Percentiles rank a stretch among this genome's conserved stretches.
These are phyloP conservation scores for Lethenteron camtschaticum DNA, from an alignment of 2,113 vertebrate species.

Conservation along the genomic window DNA sequence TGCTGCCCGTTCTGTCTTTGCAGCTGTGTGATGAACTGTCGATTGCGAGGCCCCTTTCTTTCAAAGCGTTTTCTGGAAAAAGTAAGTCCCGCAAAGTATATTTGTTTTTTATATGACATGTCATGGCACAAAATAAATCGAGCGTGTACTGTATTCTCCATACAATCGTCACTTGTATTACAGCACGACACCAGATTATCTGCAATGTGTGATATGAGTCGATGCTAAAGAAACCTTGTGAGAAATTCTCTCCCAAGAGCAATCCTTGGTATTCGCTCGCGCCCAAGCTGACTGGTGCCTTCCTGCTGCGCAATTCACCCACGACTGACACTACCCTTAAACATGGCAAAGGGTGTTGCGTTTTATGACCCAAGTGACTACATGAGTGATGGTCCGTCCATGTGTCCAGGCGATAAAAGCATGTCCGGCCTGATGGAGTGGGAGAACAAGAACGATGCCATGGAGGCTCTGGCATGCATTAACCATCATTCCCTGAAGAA, in stretches of 20 bases:
- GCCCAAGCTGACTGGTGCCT: not conserved
- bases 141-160: not conserved
- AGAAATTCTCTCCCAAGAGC: too few species aligned
- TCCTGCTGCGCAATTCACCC: not conserved
- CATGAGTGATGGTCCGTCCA: not conserved
- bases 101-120: not conserved
- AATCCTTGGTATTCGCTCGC: not conserved
- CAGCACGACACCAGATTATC: not conserved
- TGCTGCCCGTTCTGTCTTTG: not conserved
- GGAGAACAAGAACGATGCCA: conserved; percentile 78
- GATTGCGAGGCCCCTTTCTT: not conserved
- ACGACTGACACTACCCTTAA: too few species aligned
- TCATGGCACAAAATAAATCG: not conserved
- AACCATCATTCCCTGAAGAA: conserved; percentile 97
- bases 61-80: conserved; percentile 1
- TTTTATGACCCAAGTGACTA: not conserved
- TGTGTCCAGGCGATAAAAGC: conserved; percentile 44
- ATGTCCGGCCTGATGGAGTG: conserved; percentile 80
- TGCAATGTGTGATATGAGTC: too few species aligned
- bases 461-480: conserved; percentile 79
- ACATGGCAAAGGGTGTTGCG: too few species aligned
- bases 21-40: conserved; percentile 1
- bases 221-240: too few species aligned
- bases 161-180: not conserved
- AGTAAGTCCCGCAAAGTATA: not conserved